Evolutionary conservation across 2,888 invertebrate species (phyloP).

Genomic region (Tyria jacobaeae): DNA sequence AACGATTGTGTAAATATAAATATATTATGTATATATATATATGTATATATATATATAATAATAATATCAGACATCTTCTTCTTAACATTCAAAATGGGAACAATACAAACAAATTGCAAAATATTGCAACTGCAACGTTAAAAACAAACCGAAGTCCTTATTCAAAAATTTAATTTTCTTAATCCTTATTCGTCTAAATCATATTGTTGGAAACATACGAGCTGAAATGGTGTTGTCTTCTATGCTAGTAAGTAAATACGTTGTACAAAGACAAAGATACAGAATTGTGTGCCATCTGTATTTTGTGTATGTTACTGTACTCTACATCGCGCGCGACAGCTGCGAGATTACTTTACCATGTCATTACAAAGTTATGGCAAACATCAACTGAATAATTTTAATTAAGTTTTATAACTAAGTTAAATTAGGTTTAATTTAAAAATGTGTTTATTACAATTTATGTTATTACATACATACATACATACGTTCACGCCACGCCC

Average conservation of each 20-base stretch:
- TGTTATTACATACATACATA: not conserved
- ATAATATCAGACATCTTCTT: too few relatives aligned
- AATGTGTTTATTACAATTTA: constrained; percentile 3
- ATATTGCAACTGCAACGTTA: too few relatives aligned
- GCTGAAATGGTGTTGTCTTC: constrained; percentile 5
- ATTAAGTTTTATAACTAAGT: constrained; percentile 20
- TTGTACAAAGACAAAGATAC: constrained; percentile 4
- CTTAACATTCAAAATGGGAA: too few relatives aligned
- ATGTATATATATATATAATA: too few relatives aligned
- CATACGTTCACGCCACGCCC: too few relatives aligned
- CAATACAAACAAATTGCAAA: too few relatives aligned
- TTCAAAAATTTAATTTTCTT: constrained; percentile 10
- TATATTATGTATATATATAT: too few relatives aligned
- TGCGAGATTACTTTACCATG: constrained; percentile 45
- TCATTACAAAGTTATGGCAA: constrained; percentile 45
- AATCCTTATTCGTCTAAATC: constrained; percentile 11
- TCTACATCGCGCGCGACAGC: constrained; percentile 20
- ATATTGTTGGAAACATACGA: constrained; percentile 12
- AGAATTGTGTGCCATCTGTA: constrained; percentile 16
- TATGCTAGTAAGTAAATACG: constrained; percentile 14
- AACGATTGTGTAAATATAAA: too few relatives aligned
- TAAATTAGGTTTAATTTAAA: constrained; percentile 1
- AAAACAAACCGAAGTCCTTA: not conserved
- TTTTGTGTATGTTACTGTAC: constrained; percentile 9
- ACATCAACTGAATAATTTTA: constrained; percentile 31